Evolutionary conservation across 2,888 invertebrate genomes (phyloP), one percentile per base, ranked within the genome.

Genomic region (Palloptera scutellata): DNA sequence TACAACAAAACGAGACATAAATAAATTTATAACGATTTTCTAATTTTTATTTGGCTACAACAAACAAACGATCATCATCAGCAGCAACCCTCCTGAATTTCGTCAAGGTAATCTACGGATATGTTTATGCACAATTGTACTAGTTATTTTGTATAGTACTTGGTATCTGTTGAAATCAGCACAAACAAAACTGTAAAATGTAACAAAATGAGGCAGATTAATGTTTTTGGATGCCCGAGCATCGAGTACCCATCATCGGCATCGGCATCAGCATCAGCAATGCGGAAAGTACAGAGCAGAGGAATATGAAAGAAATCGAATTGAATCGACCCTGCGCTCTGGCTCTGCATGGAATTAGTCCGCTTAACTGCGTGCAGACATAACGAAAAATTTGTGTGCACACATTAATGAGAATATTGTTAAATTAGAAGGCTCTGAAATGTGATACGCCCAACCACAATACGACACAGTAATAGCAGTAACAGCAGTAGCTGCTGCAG

Each of bases 401-500:
- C 75, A 76, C 78, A 82, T 81, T 81, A 80, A 81, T 83, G 83
- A 80, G 83, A 81, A 83, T 82, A 81, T 81, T 83, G 81, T 80
- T 82, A 80, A 81, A 81, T 81, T 82, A 80, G 80, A 76, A 75
- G 82, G 77, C 79, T 83, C 79, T 81, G 81, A 81, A 81, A 81
- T 83, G 81, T 76, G 83, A 81, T 81, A 81, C 77, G 79, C 78
- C 79, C 72, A 73, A 73, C 73, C 73, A 73, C 73, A 73, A 72
- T 69, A 60, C 61, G 67, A 70, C 61, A 30, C 30, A 30, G 30
- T 6, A 30, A 30, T 30, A 30, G 6, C 30, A 30, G 30, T 6
- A 30, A 30, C 6, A 30, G 6, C 30, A 30, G 30, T 6, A 6
- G 30, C 30, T 4, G 30, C 6, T 30, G 6, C 30, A 30, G 2